These are phyloP conservation scores for Temnothorax curvispinosus DNA, from an alignment of 1,140 invertebrate genomes.

Conservation along the genomic window DNA sequence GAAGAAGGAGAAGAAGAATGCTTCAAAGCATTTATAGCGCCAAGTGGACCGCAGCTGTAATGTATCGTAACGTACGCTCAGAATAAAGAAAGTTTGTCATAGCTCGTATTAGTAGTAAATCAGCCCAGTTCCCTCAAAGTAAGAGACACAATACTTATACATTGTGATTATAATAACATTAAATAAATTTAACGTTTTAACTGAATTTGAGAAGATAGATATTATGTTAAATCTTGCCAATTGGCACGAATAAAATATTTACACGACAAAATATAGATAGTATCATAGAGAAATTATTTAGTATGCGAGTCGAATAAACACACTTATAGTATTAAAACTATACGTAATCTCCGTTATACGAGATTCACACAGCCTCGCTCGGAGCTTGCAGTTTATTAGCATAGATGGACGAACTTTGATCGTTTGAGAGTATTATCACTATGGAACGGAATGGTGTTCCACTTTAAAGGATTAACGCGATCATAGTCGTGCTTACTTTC, in stretches of 20 bases:
- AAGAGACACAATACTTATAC: no score
- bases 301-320: not conserved
- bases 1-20: no score
- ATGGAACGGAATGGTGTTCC: slow-evolving; percentile 43
- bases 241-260: not conserved
- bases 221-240: not conserved
- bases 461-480: slow-evolving; percentile 31
- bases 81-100: no score
- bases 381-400: slow-evolving; percentile 54
- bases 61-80: no score
- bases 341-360: slow-evolving; percentile 18
- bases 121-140: no score
- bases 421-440: slow-evolving; percentile 46
- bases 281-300: not conserved
- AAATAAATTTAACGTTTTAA: slow-evolving; percentile 6
- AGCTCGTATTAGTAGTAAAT: no score
- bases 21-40: no score
- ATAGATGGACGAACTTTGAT: slow-evolving; percentile 55
- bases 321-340: not conserved
- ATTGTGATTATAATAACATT: not conserved
- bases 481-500: slow-evolving; percentile 58
- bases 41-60: no score
- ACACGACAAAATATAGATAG: not conserved
- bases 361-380: not conserved
- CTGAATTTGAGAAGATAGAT: not conserved